Conservation (phyloP, 2,888 invertebrate genomes). For the Tachina fera region DNA sequence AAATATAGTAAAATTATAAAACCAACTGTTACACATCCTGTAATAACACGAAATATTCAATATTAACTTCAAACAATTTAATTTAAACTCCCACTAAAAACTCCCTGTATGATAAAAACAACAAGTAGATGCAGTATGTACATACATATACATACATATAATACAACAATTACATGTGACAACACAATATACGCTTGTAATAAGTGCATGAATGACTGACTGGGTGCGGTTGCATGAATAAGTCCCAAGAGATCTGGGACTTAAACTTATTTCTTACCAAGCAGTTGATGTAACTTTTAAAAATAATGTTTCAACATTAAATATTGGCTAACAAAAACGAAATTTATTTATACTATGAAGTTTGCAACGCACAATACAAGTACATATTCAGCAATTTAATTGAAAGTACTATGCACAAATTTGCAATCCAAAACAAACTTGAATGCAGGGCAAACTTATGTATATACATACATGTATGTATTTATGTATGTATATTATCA, state of each 20-base stretch:
- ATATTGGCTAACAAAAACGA: no score
- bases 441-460: no score
- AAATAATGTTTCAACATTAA: not conserved
- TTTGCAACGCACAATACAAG: no score
- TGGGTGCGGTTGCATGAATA: conserved; percentile 66
- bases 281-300: not conserved
- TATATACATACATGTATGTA: no score
- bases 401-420: no score
- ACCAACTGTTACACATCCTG: no score
- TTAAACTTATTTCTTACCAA: conserved; percentile 4
- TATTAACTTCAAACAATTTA: not conserved
- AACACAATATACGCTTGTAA: conserved; percentile 29
- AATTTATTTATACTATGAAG: no score
- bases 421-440: no score
- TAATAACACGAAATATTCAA: no score
- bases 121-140: not conserved
- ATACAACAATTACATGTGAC: conserved; percentile 21
- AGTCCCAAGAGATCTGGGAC: conserved; percentile 13
- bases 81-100: not conserved
- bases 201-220: conserved; percentile 33
- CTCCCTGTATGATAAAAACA: not conserved
- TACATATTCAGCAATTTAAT: no score
- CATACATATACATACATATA: not conserved
- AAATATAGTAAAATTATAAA: no score
- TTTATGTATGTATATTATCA: no score